Evolutionary conservation across 1,140 invertebrate species (phyloP).

Genomic region (Saxidomus purpurata): DNA sequence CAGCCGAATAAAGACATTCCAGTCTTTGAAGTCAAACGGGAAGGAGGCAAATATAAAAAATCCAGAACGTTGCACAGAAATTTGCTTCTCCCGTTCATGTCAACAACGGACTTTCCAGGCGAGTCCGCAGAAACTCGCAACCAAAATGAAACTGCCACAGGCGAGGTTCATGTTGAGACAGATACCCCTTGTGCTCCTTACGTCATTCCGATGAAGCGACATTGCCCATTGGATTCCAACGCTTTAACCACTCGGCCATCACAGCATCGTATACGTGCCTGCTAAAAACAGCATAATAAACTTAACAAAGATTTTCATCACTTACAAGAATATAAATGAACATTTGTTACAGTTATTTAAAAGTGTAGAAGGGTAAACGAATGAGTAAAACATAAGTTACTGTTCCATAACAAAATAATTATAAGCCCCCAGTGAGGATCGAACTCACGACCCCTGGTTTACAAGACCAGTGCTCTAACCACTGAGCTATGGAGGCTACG

Average conservation of each 20-base stretch:
- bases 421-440: constrained; percentile 82
- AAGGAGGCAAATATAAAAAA: not conserved
- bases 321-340: no score
- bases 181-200: not conserved
- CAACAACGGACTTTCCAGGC: not conserved
- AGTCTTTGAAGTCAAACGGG: constrained; percentile 22
- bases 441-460: constrained; percentile 89
- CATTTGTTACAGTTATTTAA: no score
- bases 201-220: not conserved
- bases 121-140: not conserved
- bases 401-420: no score
- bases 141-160: not conserved
- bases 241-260: no score
- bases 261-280: no score
- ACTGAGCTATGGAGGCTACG: constrained; percentile 96
- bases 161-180: not conserved
- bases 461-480: constrained; percentile 97
- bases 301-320: no score
- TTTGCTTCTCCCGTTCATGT: constrained; percentile 14
- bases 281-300: no score
- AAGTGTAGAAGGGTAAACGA: no score
- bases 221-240: not conserved
- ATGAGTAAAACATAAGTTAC: no score
- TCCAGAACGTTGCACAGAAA: constrained; percentile 21
- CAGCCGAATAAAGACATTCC: constrained; percentile 26